phyloP scores from a whole-genome alignment of 2,113 vertebrate species.

The Toxotes jaculatrix region DNA sequence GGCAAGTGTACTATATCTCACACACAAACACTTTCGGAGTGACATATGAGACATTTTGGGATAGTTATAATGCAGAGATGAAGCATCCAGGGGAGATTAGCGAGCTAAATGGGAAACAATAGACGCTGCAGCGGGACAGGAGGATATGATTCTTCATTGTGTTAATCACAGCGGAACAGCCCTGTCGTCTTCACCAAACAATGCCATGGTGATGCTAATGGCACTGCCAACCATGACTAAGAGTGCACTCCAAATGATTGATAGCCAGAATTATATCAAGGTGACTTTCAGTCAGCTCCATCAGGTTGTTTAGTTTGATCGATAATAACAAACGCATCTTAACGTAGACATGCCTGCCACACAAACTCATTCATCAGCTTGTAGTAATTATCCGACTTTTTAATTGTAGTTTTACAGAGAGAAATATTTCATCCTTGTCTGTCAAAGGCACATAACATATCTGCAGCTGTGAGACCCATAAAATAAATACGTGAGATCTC shows the following conservation, averaged over 20 bases:
- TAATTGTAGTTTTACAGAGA: slow-evolving; percentile 49
- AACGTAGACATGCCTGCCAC: slow-evolving; percentile 66
- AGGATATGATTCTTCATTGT: slow-evolving; percentile 78
- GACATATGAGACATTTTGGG: slow-evolving; percentile 74
- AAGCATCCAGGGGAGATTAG: slow-evolving; percentile 75
- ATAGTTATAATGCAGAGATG: slow-evolving; percentile 62
- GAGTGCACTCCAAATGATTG: slow-evolving; percentile 80
- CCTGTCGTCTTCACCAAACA: slow-evolving; percentile 79
- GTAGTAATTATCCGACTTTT: slow-evolving; percentile 60
- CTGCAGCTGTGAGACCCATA: not conserved
- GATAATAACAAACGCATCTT: slow-evolving; percentile 81
- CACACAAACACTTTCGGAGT: slow-evolving; percentile 57
- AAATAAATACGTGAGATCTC: not conserved
- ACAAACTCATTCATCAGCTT: slow-evolving; percentile 77
- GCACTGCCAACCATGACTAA: slow-evolving; percentile 82
- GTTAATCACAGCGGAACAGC: slow-evolving; percentile 81
- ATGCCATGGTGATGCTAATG: slow-evolving; percentile 83
- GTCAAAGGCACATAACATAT: slow-evolving; percentile 11
- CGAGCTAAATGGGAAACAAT: slow-evolving; percentile 76
- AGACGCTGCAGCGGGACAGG: slow-evolving; percentile 67
- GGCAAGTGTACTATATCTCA: slow-evolving; percentile 36
- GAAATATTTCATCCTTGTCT: slow-evolving; percentile 46
- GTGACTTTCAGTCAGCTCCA: slow-evolving; percentile 84
- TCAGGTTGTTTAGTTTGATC: slow-evolving; percentile 84
- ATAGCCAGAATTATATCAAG: slow-evolving; percentile 86